phyloP scores from a whole-genome alignment of 1,140 invertebrate species.

The Tetramorium simillimum region DNA sequence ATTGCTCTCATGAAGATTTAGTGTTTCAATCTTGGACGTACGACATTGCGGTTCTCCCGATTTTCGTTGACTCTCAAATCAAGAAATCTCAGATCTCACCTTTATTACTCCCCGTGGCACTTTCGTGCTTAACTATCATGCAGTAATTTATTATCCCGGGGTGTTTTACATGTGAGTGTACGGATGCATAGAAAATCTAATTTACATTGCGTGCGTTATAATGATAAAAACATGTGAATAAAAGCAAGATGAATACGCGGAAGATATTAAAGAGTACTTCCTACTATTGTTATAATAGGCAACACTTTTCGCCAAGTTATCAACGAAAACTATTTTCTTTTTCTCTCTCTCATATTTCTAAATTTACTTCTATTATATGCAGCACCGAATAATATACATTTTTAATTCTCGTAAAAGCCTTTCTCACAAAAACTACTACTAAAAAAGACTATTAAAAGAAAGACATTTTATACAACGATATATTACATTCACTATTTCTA shows the following conservation, averaged over 20 bases:
- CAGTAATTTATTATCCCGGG: slow-evolving; percentile 5
- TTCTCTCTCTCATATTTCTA: background rate
- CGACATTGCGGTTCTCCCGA: background rate
- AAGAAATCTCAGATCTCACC: slow-evolving; percentile 32
- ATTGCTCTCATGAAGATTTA: slow-evolving; percentile 43
- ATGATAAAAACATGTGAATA: background rate
- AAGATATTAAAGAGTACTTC: background rate
- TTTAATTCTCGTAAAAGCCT: slow-evolving; percentile 34
- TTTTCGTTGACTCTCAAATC: slow-evolving; percentile 50
- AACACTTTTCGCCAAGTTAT: background rate
- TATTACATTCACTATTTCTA: slow-evolving; percentile 26
- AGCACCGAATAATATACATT: background rate
- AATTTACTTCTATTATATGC: slow-evolving; percentile 10
- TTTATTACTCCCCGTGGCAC: slow-evolving; percentile 37
- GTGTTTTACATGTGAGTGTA: background rate
- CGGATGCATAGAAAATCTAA: background rate
- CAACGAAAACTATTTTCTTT: background rate
- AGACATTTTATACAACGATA: background rate
- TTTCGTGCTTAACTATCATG: slow-evolving; percentile 4
- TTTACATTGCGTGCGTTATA: background rate
- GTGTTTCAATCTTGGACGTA: slow-evolving; percentile 35
- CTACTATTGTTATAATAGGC: background rate
- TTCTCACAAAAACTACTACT: background rate
- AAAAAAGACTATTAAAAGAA: background rate
- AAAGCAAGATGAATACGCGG: background rate